Percentiles rank a stretch among this genome's conserved stretches.
Conservation (phyloP, 53 echinoderm and acorn worm species). For the Zoroaster sp. region DNA sequence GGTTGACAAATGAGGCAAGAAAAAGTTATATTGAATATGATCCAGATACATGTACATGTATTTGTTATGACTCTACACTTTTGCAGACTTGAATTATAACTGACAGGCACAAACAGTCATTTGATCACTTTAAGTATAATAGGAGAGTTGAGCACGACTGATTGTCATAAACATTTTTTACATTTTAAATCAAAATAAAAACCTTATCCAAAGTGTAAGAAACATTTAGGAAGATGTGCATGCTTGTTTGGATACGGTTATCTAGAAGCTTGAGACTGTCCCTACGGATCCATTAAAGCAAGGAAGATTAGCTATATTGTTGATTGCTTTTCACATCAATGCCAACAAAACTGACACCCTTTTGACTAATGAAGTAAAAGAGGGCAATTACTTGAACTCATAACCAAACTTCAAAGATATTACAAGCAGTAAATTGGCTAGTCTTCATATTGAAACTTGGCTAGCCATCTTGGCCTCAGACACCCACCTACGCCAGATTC, state of each 20-base stretch:
- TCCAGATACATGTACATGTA: too few species aligned
- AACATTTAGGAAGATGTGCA: not conserved
- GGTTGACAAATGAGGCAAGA: too few species aligned
- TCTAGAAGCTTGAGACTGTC: too few species aligned
- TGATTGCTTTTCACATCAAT: not conserved
- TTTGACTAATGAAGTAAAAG: not conserved
- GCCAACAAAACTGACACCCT: not conserved
- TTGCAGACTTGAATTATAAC: too few species aligned
- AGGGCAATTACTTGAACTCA: slow-evolving; percentile 1
- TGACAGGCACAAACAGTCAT: too few species aligned
- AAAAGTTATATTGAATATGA: too few species aligned
- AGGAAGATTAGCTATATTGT: not conserved
- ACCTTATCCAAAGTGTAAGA: not conserved
- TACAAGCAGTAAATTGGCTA: not conserved
- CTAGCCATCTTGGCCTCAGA: not conserved
- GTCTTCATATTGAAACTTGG: not conserved
- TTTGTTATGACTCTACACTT: too few species aligned
- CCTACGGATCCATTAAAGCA: not conserved
- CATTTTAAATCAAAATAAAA: not conserved
- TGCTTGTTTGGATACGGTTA: too few species aligned
- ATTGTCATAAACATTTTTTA: too few species aligned
- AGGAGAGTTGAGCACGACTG: too few species aligned
- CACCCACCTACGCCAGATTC: not conserved
- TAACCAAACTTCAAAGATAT: slow-evolving; percentile 1
- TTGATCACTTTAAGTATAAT: too few species aligned